These are phyloP conservation scores for Sarcophaga carnaria DNA, from an alignment of 2,888 invertebrate genomes.

Conservation along the genomic window DNA sequence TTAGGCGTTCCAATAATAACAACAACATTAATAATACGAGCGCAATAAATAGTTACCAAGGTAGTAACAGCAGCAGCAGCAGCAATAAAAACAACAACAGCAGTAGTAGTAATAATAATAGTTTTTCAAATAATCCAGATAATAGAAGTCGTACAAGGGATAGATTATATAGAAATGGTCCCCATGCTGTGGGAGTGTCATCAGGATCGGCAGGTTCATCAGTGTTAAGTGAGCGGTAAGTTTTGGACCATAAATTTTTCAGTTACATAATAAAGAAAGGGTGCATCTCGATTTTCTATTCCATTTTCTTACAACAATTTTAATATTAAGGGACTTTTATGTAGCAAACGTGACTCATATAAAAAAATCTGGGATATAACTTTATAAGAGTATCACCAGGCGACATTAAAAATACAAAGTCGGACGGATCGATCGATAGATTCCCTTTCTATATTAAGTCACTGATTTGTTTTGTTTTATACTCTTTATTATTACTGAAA, in stretches of 20 bases:
- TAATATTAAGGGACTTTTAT: too few relatives aligned
- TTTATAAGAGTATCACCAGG: too few relatives aligned
- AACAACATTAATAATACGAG: conserved; percentile 66
- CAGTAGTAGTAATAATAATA: conserved; percentile 56
- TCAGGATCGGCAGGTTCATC: conserved; percentile 68
- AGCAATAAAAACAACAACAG: conserved; percentile 40
- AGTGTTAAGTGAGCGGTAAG: conserved; percentile 80
- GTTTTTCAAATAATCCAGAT: conserved; percentile 71
- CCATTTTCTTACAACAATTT: too few relatives aligned
- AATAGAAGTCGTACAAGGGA: conserved; percentile 81
- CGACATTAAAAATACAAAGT: too few relatives aligned
- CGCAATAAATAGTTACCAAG: conserved; percentile 67
- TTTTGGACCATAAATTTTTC: background rate
- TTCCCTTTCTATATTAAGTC: too few relatives aligned
- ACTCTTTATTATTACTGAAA: conserved; percentile 13
- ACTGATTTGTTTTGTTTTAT: background rate
- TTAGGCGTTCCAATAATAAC: conserved; percentile 75
- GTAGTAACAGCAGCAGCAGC: conserved; percentile 44
- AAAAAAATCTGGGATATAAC: too few relatives aligned
- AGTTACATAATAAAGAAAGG: background rate
- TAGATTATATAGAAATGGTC: conserved; percentile 82
- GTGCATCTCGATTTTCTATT: too few relatives aligned
- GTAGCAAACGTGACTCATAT: too few relatives aligned
- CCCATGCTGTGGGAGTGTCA: conserved; percentile 75
- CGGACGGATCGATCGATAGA: too few relatives aligned